Evolutionary conservation across 2,888 invertebrate genomes (phyloP).

Genomic region (Taphrorychus bicolor): DNA sequence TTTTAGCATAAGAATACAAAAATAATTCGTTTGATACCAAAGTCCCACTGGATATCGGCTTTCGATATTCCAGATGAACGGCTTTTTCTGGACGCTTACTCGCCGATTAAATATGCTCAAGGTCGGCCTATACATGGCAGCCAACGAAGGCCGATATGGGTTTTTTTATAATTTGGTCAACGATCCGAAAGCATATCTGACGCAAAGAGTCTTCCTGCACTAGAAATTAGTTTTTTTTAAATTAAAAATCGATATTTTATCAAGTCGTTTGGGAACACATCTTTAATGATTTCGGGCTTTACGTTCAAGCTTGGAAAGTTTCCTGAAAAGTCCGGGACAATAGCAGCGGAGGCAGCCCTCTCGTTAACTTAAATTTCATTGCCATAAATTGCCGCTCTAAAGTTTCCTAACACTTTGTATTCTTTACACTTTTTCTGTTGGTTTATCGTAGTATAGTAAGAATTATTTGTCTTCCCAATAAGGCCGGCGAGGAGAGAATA

Average conservation of each 20-base stretch:
- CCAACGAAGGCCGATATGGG: slow-evolving; percentile 12
- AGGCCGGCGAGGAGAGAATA: too few relatives aligned
- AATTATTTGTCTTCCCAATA: too few relatives aligned
- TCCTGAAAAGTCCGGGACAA: background rate
- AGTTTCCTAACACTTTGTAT: too few relatives aligned
- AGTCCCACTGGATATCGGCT: slow-evolving; percentile 17
- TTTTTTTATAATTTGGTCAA: slow-evolving; percentile 25
- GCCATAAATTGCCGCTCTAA: background rate
- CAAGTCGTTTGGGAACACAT: too few relatives aligned
- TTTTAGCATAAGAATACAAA: background rate
- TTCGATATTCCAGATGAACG: slow-evolving; percentile 25
- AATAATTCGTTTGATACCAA: slow-evolving; percentile 16
- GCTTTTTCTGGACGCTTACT: slow-evolving; percentile 19
- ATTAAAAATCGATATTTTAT: too few relatives aligned
- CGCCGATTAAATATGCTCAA: slow-evolving; percentile 21
- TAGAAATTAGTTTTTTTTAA: too few relatives aligned
- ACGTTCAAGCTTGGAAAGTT: background rate
- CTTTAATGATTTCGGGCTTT: too few relatives aligned
- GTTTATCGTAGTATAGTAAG: too few relatives aligned
- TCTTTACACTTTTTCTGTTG: too few relatives aligned
- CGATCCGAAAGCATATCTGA: slow-evolving; percentile 14
- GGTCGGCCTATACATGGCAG: slow-evolving; percentile 13
- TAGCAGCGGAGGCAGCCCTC: background rate
- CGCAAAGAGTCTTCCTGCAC: too few relatives aligned
- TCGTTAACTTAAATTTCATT: background rate